Conservation (phyloP, 2,113 vertebrate species). For the Elephantulus edwardii region DNA sequence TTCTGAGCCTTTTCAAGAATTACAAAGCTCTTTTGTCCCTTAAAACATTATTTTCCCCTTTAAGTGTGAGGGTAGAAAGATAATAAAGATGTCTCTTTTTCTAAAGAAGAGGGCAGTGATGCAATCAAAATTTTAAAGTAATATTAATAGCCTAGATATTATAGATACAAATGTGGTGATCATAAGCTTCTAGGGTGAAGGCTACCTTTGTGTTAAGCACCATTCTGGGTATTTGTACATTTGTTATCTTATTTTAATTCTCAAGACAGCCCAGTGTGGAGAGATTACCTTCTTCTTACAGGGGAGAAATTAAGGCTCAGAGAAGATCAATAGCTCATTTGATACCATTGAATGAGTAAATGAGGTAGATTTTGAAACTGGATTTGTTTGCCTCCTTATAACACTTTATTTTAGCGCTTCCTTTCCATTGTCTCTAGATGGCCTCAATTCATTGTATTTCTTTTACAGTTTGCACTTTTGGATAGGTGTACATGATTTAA, state of each 20-base stretch:
- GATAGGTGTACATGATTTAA: neutral
- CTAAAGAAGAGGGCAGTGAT: neutral
- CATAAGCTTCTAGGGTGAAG: neutral
- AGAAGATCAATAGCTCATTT: neutral
- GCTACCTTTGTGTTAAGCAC: neutral
- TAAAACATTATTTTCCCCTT: neutral
- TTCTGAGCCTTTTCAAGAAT: constrained; percentile 27
- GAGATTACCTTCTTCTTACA: neutral
- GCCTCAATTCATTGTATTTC: neutral
- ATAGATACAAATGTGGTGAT: neutral
- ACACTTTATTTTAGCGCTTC: neutral
- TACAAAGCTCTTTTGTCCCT: constrained; percentile 48
- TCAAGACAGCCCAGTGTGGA: neutral
- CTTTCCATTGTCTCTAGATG: neutral
- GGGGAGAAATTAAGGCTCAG: neutral
- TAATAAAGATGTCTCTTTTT: neutral
- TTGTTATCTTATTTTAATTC: neutral
- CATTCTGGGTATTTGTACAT: neutral
- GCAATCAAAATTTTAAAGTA: neutral
- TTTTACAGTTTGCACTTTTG: neutral
- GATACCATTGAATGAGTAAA: rapidly evolving
- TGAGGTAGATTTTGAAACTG: neutral
- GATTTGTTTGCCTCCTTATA: neutral
- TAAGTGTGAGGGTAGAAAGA: neutral
- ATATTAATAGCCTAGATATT: neutral